Evolutionary conservation across 1,140 invertebrate genomes (phyloP).

Genomic region (Zaprionus vittiger): DNA sequence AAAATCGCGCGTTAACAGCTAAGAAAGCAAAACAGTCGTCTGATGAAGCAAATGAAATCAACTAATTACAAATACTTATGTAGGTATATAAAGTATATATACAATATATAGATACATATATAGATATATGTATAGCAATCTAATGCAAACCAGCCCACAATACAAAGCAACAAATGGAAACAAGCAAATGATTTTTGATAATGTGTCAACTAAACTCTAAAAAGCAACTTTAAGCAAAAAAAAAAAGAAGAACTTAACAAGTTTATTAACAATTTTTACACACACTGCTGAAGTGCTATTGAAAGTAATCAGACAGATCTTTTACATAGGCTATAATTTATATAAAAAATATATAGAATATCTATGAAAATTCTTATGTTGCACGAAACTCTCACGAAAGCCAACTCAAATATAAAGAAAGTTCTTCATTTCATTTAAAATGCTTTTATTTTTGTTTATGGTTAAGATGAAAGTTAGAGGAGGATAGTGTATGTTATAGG

Average conservation of each 20-base stretch:
- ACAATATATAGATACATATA: slow-evolving; percentile 3
- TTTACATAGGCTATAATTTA: slow-evolving; percentile 56
- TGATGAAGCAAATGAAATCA: slow-evolving; percentile 45
- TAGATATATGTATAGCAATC: slow-evolving; percentile 28
- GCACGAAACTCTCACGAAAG: slow-evolving; percentile 18
- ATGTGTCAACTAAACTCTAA: slow-evolving; percentile 62
- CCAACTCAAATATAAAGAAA: slow-evolving; percentile 13
- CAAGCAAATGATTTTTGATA: slow-evolving; percentile 59
- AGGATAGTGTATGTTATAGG: not conserved
- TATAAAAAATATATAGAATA: slow-evolving; percentile 67
- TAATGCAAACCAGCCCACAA: slow-evolving; percentile 48
- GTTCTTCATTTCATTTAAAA: not conserved
- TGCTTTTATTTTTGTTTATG: not conserved
- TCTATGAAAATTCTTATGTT: slow-evolving; percentile 45
- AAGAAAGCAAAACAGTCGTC: slow-evolving; percentile 49
- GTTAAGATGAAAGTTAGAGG: not conserved
- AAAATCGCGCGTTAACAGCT: slow-evolving; percentile 49
- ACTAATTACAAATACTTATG: slow-evolving; percentile 26
- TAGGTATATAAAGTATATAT: slow-evolving; percentile 16
- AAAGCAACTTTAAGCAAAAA: slow-evolving; percentile 23
- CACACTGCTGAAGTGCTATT: slow-evolving; percentile 62
- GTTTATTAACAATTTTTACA: slow-evolving; percentile 65
- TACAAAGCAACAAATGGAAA: slow-evolving; percentile 61
- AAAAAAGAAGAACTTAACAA: slow-evolving; percentile 35
- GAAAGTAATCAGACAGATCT: slow-evolving; percentile 45